Percentiles rank a stretch among this genome's conserved stretches.
These are phyloP conservation scores for Capitulum mitella DNA, from an alignment of 2,888 invertebrate species.

Conservation along the genomic window DNA sequence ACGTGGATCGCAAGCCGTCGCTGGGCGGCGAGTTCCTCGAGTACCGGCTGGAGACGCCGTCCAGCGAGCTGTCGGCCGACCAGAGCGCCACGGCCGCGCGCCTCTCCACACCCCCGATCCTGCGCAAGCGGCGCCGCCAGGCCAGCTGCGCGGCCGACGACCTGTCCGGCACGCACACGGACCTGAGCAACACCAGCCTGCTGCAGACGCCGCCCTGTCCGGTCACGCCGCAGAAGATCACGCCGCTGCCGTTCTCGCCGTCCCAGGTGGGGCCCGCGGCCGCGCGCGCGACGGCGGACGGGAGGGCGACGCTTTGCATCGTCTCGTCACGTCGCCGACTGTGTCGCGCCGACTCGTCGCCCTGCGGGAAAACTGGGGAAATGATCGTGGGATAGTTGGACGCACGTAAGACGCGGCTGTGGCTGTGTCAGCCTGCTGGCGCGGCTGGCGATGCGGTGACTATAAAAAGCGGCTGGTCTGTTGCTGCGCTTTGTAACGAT, in stretches of 20 bases:
- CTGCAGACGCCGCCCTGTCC: conserved; percentile 18
- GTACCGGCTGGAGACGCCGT: conserved; percentile 9
- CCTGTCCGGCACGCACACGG: neutral
- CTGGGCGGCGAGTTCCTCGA: neutral
- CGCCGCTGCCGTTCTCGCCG: conserved; percentile 15
- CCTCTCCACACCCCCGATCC: conserved; percentile 36
- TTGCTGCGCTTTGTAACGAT: no score
- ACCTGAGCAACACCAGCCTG: conserved; percentile 17
- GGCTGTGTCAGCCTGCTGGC: no score
- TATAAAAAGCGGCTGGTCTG: no score
- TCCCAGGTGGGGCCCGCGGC: neutral
- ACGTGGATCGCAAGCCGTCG: neutral
- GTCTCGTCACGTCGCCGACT: no score
- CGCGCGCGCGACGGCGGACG: no score
- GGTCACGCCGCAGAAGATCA: conserved; percentile 23
- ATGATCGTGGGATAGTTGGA: no score
- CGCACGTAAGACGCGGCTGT: no score
- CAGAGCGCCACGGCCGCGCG: neutral
- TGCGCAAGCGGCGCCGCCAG: conserved; percentile 33
- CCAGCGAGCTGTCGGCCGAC: neutral
- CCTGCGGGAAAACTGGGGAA: no score
- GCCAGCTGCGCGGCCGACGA: neutral
- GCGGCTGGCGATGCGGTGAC: no score
- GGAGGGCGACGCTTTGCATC: no score
- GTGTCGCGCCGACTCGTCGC: no score